Evolutionary conservation across 2,797 vertebrate genomes (phyloP), one percentile per base, ranked within the genome.

Genomic region (Periparus ater): DNA sequence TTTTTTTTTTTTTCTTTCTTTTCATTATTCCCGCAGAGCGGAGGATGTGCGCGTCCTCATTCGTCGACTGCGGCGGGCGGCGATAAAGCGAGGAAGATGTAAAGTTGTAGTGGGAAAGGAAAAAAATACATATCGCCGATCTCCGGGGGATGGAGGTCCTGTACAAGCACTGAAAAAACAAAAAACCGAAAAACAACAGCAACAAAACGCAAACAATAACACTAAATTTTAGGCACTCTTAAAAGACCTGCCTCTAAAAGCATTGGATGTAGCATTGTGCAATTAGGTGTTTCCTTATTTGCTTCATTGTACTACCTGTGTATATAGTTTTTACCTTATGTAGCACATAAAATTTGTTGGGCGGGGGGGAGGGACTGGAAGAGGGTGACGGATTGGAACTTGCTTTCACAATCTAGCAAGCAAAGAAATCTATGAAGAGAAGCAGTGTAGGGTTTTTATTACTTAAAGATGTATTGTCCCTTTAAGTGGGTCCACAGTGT

Each of bases 251-350:
- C 98, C 98, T 99, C 98, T 98, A 98, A 98, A 98, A 99, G 99
- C 99, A 98, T 98, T 98, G 96, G 95, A 99, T 99, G 99, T 99
- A 99, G 99, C 99, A 99, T 99, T 98, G 98, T 99, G 98, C 99
- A 99, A 99, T 99, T 99, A 99, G 98, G 98, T 98, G 89, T 97
- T 97, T 98, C 98, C 98, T 98, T 98, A 97, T 98, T 98, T 98
- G 97, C 97, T 98, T 98, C 97, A 97, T 98, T 98, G 97, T 98
- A 98, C 98, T 98, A 98, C 98, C 98, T 98, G 97, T 98, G 98
- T 98, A 98, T 97, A 98, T 98, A 98, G 97, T 97, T 97, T 97
- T 97, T 97, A 98, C 88, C 30, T 97, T 98, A 97, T 98, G 98
- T 98, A 98, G 98, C 98, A 98, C 94, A 98, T 97, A 98, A 98